phyloP scores from a whole-genome alignment of 2,797 vertebrate species.

The Strix occidentalis region DNA sequence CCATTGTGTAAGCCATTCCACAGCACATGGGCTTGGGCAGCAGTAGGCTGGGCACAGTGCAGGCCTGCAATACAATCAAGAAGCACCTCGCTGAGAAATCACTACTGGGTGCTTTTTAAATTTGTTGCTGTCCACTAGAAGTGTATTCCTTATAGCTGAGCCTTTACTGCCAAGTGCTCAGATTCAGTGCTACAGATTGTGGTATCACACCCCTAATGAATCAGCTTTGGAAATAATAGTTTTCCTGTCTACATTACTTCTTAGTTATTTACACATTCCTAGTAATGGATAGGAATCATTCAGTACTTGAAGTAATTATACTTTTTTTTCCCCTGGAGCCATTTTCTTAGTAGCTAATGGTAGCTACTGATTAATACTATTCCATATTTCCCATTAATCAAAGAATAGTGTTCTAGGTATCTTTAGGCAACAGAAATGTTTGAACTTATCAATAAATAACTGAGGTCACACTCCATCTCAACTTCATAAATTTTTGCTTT shows the following conservation, averaged over 20 bases:
- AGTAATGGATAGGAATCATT: neutral
- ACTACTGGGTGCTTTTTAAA: neutral
- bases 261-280: neutral
- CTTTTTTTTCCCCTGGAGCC: neutral
- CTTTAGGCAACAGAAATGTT: neutral
- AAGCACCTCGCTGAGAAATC: neutral
- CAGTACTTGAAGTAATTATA: neutral
- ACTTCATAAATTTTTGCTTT: neutral
- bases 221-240: neutral
- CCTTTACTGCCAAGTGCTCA: neutral
- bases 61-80: neutral
- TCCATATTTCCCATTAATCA: neutral
- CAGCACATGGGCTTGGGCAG: accelerated
- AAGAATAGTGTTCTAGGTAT: neutral
- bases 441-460: neutral
- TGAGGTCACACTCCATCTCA: neutral
- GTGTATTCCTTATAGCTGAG: neutral
- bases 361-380: neutral
- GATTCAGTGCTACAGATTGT: neutral
- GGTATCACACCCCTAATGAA: neutral
- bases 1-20: neutral
- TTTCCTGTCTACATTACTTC: neutral
- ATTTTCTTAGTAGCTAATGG: neutral
- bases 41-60: neutral
- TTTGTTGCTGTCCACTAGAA: neutral